Conservation (phyloP, 1,140 invertebrate genomes). For the Drosophila murphyi region DNA sequence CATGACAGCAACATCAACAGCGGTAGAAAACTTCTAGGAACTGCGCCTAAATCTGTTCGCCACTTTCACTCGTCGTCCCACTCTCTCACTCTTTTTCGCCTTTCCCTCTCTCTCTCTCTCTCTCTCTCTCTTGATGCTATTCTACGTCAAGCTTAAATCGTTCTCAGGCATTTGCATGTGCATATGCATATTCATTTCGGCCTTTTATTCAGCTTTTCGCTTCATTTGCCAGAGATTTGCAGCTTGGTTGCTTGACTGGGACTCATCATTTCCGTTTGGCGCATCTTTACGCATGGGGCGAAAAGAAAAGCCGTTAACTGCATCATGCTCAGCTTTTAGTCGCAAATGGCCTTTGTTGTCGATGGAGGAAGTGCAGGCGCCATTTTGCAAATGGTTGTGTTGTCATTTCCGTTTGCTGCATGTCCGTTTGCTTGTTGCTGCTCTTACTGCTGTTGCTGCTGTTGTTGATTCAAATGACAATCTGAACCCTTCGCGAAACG, state of each 20-base stretch:
- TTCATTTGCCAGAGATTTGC: conserved; percentile 60
- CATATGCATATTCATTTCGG: conserved; percentile 56
- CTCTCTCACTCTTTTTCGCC: conserved; percentile 4
- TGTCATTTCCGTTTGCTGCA: conserved; percentile 68
- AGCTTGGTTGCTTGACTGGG: conserved; percentile 6
- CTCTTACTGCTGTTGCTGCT: background rate
- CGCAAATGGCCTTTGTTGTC: conserved; percentile 65
- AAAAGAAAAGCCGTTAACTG: conserved; percentile 60
- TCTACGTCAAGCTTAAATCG: conserved; percentile 1
- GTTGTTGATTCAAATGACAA: conserved; percentile 40
- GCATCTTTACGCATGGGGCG: conserved; percentile 46
- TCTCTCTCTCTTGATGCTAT: conserved; percentile 11
- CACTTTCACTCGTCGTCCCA: background rate
- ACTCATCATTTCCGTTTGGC: conserved; percentile 69
- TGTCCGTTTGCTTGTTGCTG: conserved; percentile 51
- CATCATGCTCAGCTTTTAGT: conserved; percentile 59
- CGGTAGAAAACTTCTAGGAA: background rate
- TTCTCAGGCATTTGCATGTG: conserved; percentile 15
- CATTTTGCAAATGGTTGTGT: conserved; percentile 65
- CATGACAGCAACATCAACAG: conserved; percentile 57
- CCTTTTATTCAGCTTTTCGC: conserved; percentile 54
- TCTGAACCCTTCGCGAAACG: conserved; percentile 37
- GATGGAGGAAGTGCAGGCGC: conserved; percentile 55
- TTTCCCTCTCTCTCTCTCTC: conserved; percentile 5
- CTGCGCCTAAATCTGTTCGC: conserved; percentile 24